These are phyloP conservation scores for Bufotes viridis DNA, from an alignment of 2,797 vertebrate genomes.

Conservation along the genomic window DNA sequence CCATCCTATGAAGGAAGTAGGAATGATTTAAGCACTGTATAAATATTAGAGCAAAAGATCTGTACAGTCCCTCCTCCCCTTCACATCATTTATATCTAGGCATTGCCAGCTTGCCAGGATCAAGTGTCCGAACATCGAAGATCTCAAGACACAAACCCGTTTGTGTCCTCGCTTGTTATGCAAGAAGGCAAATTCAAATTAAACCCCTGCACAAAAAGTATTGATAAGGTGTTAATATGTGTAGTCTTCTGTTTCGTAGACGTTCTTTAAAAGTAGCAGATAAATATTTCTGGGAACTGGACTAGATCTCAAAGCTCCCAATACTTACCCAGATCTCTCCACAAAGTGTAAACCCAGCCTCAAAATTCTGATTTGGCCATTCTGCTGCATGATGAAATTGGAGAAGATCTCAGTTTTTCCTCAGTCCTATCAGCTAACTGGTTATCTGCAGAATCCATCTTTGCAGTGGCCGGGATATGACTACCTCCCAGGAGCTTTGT, in stretches of 20 bases:
- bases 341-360: no score
- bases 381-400: not conserved
- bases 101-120: constrained; percentile 38
- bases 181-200: constrained; percentile 22
- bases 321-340: constrained; percentile 63
- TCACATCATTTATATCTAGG: not conserved
- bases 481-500: not conserved
- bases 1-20: constrained; percentile 36
- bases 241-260: constrained; percentile 36
- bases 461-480: not conserved
- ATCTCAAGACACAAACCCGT: constrained; percentile 25
- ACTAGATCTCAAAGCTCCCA: constrained; percentile 65
- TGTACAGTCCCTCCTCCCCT: constrained; percentile 1
- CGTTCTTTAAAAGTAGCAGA: constrained; percentile 5
- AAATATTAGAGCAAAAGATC: constrained; percentile 29
- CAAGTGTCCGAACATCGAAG: constrained; percentile 3
- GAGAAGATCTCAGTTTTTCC: not conserved
- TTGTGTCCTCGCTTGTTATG: constrained; percentile 10
- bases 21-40: constrained; percentile 39
- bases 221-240: constrained; percentile 41
- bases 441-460: not conserved
- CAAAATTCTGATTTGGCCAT: not conserved
- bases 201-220: constrained; percentile 54
- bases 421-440: not conserved
- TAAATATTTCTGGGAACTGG: constrained; percentile 29